Conservation (phyloP, 2,113 vertebrate species). For the Mus pahari region DNA sequence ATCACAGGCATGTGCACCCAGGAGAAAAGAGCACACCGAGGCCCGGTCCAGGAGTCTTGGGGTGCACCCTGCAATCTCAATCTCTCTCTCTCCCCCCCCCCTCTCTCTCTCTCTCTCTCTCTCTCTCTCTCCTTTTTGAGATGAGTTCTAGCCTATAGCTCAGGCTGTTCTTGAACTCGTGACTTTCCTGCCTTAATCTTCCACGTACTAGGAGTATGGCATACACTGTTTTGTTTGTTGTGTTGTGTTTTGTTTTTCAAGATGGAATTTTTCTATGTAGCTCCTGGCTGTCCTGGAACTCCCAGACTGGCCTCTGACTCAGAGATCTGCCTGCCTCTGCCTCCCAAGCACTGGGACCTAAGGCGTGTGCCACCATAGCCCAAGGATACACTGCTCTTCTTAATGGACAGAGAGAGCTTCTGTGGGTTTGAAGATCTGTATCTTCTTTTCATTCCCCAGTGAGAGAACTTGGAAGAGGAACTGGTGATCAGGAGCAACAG, state of each 20-base stretch:
- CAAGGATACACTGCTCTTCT: not conserved
- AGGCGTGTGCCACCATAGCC: not conserved
- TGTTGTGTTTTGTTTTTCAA: not conserved
- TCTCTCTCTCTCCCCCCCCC: no score
- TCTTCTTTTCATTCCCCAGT: not conserved
- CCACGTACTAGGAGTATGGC: not conserved
- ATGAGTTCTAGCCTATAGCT: no score
- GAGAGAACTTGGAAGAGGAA: not conserved
- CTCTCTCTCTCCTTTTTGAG: not conserved
- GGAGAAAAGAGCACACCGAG: not conserved
- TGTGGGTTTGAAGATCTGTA: not conserved
- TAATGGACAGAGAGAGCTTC: not conserved
- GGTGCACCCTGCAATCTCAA: not conserved
- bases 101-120: not conserved
- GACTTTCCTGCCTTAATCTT: not conserved
- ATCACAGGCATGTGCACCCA: no score
- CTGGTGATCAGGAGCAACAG: not conserved
- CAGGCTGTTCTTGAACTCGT: not conserved
- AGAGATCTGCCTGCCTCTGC: no score
- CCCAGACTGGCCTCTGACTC: no score
- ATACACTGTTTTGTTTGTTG: no score
- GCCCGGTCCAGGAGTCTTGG: no score
- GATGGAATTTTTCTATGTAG: not conserved
- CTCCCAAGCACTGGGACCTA: no score
- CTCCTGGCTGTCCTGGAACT: no score